Base-by-base conservation (phyloP, 2,113 vertebrate species). In the Mormyrus lacerda region DNA sequence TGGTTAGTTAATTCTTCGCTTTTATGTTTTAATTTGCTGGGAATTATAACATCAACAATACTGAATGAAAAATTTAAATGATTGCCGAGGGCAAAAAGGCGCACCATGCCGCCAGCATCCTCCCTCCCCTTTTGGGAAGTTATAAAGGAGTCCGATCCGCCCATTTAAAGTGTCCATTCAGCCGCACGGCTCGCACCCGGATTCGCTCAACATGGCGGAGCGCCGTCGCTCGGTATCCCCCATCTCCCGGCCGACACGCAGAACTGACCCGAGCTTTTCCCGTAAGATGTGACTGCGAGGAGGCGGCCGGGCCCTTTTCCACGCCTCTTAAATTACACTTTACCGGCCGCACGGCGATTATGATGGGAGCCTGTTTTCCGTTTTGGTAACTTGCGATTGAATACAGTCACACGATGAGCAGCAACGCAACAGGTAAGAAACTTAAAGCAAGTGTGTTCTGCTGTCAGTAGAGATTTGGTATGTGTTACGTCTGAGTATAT, bases 171-270 rank as follows among this genome's bases (percentile, higher is more conserved):
- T 84, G 24, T 82, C 44, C 61, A 17, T 35, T 76, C 87, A 24
- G 24, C 48, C 21, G 82, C 58, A 55, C 47, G 85, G 55, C 86
- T 3, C 65, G 31, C 89, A 1, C 53, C 21, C 21, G 3, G 87
- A 84, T 27, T 65, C 58, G 17, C 6, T 87, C 7, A 94, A 92
- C 85, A 95, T 95, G 95, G 94, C 94, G 94, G 94, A 92, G 82
- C 44, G 10, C 73, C 48, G 53, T 4, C 24, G 47, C 45, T 65
- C 24, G 27, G 19, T 45, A 53, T 85, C 87, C 44, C 51, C 17
- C 17, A 21, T 53, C 51, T 21, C 17, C 53, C 19, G 44, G 13
- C 13, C 17, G 85, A 53, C 35, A 44, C 48, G 47, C 31, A 15
- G 3, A 51, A 19, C 35, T 82, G 73, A 42, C 69, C 19, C 15